These are phyloP conservation scores for Rapana venosa DNA, from an alignment of 2,888 invertebrate genomes.

Conservation along the genomic window DNA sequence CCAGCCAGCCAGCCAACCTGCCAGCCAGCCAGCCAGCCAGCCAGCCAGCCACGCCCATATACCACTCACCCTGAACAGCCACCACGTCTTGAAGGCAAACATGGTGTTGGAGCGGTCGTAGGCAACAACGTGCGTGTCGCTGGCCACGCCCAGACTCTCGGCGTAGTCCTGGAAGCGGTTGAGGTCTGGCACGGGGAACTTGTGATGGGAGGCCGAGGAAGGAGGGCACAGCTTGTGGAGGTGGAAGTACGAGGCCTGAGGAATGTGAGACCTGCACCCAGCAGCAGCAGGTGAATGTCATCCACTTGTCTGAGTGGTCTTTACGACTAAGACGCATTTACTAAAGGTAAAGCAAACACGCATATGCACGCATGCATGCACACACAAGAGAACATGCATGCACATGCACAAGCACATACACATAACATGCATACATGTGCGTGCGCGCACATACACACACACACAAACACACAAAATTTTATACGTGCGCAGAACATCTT, in stretches of 20 bases:
- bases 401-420: background rate
- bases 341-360: background rate
- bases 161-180: slow-evolving; percentile 65
- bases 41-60: too few species aligned
- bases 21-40: too few species aligned
- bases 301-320: background rate
- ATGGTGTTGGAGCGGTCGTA: slow-evolving; percentile 63
- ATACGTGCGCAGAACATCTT: background rate
- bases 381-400: background rate
- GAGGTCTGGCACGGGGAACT: slow-evolving; percentile 55
- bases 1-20: too few species aligned
- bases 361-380: background rate
- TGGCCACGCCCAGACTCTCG: slow-evolving; percentile 59
- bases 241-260: slow-evolving; percentile 62
- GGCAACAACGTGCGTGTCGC: slow-evolving; percentile 63
- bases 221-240: slow-evolving; percentile 51
- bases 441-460: background rate
- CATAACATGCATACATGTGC: background rate
- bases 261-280: slow-evolving; percentile 63
- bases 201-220: slow-evolving; percentile 19
- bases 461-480: background rate
- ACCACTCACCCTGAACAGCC: slow-evolving; percentile 65
- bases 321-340: background rate
- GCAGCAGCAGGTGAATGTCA: background rate
- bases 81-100: slow-evolving; percentile 65